phyloP scores from a whole-genome alignment of 2,888 invertebrate genomes.

The Corythucha ciliata region DNA sequence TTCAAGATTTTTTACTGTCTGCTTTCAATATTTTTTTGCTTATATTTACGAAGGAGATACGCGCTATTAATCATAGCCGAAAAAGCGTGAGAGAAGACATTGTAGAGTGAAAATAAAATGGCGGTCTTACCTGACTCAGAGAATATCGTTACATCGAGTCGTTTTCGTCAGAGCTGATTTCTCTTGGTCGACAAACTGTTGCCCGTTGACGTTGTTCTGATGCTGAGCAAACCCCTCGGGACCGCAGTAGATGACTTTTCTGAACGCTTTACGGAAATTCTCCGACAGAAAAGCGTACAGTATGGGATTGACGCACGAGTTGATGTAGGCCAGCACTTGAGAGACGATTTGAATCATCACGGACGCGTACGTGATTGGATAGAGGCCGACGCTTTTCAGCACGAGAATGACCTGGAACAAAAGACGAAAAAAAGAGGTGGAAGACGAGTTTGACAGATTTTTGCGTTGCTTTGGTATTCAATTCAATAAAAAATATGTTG shows the following conservation, averaged over 20 bases:
- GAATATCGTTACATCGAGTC: slow-evolving; percentile 28
- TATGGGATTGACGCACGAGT: slow-evolving; percentile 89
- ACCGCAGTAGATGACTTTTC: slow-evolving; percentile 53
- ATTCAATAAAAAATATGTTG: too few relatives aligned
- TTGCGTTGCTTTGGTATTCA: too few relatives aligned
- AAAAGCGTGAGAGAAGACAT: too few relatives aligned
- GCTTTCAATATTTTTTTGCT: too few relatives aligned
- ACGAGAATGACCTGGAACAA: slow-evolving; percentile 63
- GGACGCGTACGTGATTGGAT: slow-evolving; percentile 57
- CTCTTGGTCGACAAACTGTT: slow-evolving; percentile 31
- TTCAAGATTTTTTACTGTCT: too few relatives aligned
- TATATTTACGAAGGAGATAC: too few relatives aligned
- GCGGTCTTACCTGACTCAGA: slow-evolving; percentile 29
- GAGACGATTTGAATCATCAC: slow-evolving; percentile 68
- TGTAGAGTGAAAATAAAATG: too few relatives aligned
- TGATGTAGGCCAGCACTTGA: slow-evolving; percentile 81
- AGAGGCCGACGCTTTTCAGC: slow-evolving; percentile 62
- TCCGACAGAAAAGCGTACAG: slow-evolving; percentile 90
- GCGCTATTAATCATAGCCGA: too few relatives aligned
- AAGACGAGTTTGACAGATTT: not conserved
- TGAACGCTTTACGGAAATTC: slow-evolving; percentile 85
- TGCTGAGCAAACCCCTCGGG: slow-evolving; percentile 28
- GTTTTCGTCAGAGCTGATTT: slow-evolving; percentile 35
- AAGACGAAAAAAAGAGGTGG: not conserved
- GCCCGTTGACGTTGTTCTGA: slow-evolving; percentile 31